A percentile compares a stretch with the other conserved stretches of the same genome.
Evolutionary conservation across 1,140 invertebrate genomes (phyloP).

Genomic region (Drosophila asahinai): DNA sequence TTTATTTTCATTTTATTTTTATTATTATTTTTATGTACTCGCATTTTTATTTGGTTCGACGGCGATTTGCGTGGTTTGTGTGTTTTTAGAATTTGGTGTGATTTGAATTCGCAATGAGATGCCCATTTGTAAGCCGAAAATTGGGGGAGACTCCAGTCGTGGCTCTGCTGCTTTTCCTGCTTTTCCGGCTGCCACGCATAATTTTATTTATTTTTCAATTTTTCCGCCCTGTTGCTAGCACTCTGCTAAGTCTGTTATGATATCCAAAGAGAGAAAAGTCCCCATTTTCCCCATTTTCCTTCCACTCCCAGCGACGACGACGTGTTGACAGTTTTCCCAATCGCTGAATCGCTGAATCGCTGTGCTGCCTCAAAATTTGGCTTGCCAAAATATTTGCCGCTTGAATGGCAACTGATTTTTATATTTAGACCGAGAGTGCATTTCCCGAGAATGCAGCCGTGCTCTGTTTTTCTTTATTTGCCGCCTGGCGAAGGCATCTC

Average conservation of each 20-base stretch:
- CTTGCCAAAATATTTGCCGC: slow-evolving; percentile 77
- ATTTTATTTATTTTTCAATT: slow-evolving; percentile 83
- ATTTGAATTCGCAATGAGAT: slow-evolving; percentile 79
- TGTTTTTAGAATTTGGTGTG: slow-evolving; percentile 82
- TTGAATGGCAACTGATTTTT: slow-evolving; percentile 67
- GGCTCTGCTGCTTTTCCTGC: not conserved
- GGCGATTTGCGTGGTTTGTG: slow-evolving; percentile 77
- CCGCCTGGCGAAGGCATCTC: not conserved
- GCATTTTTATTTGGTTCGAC: slow-evolving; percentile 65
- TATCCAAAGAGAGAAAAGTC: slow-evolving; percentile 18
- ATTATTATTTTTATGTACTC: slow-evolving; percentile 80
- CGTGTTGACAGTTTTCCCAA: slow-evolving; percentile 51
- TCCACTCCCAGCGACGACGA: slow-evolving; percentile 5
- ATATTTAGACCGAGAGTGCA: slow-evolving; percentile 62
- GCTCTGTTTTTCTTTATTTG: slow-evolving; percentile 12
- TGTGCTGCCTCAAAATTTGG: slow-evolving; percentile 41
- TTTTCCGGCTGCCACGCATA: slow-evolving; percentile 65
- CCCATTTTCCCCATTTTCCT: not conserved
- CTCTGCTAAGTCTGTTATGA: slow-evolving; percentile 66
- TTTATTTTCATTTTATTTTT: slow-evolving; percentile 59
- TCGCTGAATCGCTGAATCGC: slow-evolving; percentile 4
- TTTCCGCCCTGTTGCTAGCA: slow-evolving; percentile 47
- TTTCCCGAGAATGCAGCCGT: slow-evolving; percentile 22
- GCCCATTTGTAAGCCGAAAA: slow-evolving; percentile 48
- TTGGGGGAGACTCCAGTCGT: slow-evolving; percentile 6